Evolutionary conservation across 1,140 invertebrate species (phyloP).

Genomic region (Euura saliciscinereae): DNA sequence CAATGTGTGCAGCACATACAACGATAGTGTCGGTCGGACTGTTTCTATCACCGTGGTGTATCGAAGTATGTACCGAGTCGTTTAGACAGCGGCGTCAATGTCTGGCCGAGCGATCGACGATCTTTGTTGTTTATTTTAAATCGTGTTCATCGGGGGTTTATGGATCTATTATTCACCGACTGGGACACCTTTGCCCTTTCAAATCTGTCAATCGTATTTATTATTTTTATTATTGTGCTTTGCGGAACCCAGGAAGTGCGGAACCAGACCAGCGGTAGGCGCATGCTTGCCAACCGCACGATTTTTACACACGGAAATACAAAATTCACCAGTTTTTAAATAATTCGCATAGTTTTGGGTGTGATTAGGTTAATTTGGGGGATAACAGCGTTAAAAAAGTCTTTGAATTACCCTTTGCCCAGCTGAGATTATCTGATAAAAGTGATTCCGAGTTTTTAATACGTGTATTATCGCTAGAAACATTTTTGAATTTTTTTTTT

Average conservation of each 20-base stretch:
- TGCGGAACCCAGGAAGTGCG: background rate
- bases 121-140: background rate
- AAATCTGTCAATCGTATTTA: conserved; percentile 17
- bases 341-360: no score
- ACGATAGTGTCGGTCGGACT: background rate
- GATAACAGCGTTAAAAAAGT: no score
- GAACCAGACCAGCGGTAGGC: no score
- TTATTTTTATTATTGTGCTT: conserved; percentile 13
- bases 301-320: no score
- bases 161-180: background rate
- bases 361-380: no score
- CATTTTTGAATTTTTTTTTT: no score
- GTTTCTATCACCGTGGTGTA: background rate
- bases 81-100: background rate
- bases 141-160: background rate
- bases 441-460: no score
- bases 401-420: no score
- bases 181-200: conserved; percentile 10
- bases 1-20: background rate
- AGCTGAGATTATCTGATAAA: no score
- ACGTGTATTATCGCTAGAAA: no score
- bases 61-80: background rate
- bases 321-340: no score
- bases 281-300: no score
- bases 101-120: background rate